Evolutionary conservation across 1,140 invertebrate genomes (phyloP).

Genomic region (Caenorhabditis briggsae): DNA sequence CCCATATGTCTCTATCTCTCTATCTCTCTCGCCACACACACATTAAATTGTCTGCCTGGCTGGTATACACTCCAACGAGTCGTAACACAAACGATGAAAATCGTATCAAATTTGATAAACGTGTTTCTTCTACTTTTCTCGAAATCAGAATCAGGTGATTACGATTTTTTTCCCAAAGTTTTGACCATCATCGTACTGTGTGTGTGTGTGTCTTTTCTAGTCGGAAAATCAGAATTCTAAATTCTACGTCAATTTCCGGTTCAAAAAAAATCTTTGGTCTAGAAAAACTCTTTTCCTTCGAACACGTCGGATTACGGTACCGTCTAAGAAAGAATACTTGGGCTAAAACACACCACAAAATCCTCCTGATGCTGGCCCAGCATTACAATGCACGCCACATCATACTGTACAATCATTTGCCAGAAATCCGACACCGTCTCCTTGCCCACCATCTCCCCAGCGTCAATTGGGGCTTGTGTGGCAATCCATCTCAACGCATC

Average conservation of each 20-base stretch:
- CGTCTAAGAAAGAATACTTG: too few relatives aligned
- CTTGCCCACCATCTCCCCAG: conserved; percentile 16
- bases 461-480: conserved; percentile 53
- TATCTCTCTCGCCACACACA: too few relatives aligned
- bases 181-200: too few relatives aligned
- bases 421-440: conserved; percentile 58
- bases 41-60: too few relatives aligned
- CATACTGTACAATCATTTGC: conserved; percentile 53
- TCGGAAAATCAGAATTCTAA: too few relatives aligned
- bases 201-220: too few relatives aligned
- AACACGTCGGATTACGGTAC: too few relatives aligned
- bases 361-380: conserved; percentile 41
- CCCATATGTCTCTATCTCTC: too few relatives aligned
- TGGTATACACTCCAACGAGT: too few relatives aligned
- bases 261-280: neutral
- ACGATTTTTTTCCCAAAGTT: too few relatives aligned
- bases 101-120: conserved; percentile 44
- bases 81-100: neutral
- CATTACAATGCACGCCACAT: conserved; percentile 36
- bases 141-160: conserved; percentile 28
- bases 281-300: neutral
- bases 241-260: too few relatives aligned
- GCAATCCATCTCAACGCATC: conserved; percentile 53
- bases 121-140: neutral
- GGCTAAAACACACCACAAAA: conserved; percentile 10